A percentile compares a stretch with the other conserved stretches of the same genome.
phyloP scores from a whole-genome alignment of 2,113 vertebrate species.

The Tenrec ecaudatus region DNA sequence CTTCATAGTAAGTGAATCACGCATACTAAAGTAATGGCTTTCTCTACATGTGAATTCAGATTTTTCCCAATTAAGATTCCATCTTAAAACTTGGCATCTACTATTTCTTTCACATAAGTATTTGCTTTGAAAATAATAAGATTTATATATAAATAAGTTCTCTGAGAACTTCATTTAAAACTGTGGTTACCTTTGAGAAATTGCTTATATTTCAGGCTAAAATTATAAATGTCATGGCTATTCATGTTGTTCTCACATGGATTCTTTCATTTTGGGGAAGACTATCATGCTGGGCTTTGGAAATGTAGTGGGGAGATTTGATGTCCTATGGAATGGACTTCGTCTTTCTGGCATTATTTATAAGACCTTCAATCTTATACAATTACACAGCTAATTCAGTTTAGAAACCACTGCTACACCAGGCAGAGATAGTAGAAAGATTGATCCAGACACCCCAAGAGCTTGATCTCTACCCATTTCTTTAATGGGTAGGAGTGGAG shows the following conservation, averaged over 20 bases:
- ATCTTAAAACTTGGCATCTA: neutral
- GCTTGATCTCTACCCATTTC: neutral
- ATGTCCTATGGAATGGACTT: neutral
- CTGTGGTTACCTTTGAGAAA: neutral
- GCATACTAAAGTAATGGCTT: conserved; percentile 14
- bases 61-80: conserved; percentile 10
- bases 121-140: conserved; percentile 57
- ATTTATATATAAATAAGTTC: neutral
- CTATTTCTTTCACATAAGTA: conserved; percentile 31
- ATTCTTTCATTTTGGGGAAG: neutral
- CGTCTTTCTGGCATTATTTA: neutral
- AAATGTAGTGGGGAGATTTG: neutral
- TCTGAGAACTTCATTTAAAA: neutral
- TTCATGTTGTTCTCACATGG: neutral
- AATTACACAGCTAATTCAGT: neutral
- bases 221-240: neutral
- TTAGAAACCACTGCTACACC: neutral
- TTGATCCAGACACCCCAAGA: neutral
- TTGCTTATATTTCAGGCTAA: neutral
- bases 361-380: neutral
- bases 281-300: neutral
- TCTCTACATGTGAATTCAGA: conserved; percentile 46
- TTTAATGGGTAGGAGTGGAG: neutral
- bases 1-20: conserved; percentile 67
- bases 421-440: neutral